These are phyloP conservation scores for Corvus moneduloides DNA, from an alignment of 2,113 vertebrate species.

Conservation along the genomic window DNA sequence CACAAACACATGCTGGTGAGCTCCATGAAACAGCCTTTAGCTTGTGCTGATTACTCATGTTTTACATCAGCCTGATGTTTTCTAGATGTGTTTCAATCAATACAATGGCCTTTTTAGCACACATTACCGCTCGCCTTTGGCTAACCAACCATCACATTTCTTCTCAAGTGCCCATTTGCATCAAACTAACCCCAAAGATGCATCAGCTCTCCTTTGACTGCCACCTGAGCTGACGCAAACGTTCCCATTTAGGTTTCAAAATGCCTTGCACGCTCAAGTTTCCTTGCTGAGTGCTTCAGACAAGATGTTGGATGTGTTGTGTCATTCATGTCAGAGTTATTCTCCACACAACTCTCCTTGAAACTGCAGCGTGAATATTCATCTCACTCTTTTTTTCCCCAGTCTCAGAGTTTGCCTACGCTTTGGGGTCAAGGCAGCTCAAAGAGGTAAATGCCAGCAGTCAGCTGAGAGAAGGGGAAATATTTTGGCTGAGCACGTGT, in stretches of 20 bases:
- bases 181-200: conserved; percentile 25
- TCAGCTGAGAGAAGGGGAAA: not conserved
- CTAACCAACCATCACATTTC: conserved; percentile 41
- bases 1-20: not conserved
- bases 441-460: not conserved
- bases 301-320: conserved; percentile 11
- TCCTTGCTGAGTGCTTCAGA: not conserved
- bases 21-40: conserved; percentile 13
- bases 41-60: conserved; percentile 41
- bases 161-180: conserved; percentile 50
- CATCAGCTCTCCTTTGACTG: not conserved
- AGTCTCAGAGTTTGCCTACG: not conserved
- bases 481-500: accelerated
- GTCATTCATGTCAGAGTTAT: not conserved
- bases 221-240: conserved; percentile 1
- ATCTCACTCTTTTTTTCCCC: not conserved
- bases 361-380: not conserved
- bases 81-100: conserved; percentile 54
- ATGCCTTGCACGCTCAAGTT: not conserved
- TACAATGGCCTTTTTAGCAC: conserved; percentile 46
- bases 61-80: conserved; percentile 53
- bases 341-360: not conserved
- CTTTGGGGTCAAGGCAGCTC: not conserved
- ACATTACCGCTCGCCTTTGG: not conserved
- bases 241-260: not conserved